A percentile compares a stretch with the other conserved stretches of the same genome.
Evolutionary conservation across 2,888 invertebrate genomes (phyloP).

Genomic region (Ptilodon capucinus): DNA sequence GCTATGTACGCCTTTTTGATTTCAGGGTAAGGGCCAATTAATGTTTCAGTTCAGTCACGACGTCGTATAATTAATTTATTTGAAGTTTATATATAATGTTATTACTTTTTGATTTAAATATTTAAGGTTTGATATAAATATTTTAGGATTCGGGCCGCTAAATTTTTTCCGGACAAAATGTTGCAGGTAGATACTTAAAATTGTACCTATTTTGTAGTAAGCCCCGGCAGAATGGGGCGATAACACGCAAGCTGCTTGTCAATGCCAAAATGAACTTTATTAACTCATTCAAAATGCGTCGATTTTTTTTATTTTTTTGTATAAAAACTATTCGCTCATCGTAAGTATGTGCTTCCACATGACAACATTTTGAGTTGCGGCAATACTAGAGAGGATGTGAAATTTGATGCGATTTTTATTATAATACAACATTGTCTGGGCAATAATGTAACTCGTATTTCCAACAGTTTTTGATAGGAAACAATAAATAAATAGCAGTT

Average conservation of each 20-base stretch:
- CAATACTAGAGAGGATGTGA: background rate
- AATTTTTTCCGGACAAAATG: no score
- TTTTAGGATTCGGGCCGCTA: no score
- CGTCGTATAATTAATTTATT: background rate
- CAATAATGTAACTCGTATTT: no score
- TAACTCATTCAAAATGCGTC: no score
- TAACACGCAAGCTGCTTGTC: no score
- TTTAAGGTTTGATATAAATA: background rate
- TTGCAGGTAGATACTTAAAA: no score
- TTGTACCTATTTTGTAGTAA: no score
- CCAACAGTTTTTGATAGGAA: no score
- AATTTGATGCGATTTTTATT: background rate
- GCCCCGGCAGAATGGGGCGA: no score
- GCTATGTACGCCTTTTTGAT: constrained; percentile 20
- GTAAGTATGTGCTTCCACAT: background rate
- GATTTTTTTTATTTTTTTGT: background rate
- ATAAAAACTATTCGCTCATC: background rate
- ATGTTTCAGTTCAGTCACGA: background rate
- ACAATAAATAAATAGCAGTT: no score
- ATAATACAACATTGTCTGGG: background rate
- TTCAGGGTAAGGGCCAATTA: background rate
- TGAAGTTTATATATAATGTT: background rate
- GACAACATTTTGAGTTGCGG: background rate
- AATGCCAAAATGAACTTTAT: no score
- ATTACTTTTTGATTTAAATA: background rate